A percentile compares a stretch with the other conserved stretches of the same genome.
These are phyloP conservation scores for Trididemnum nubilum DNA, from an alignment of 23 tunicate genomes.

Conservation along the genomic window DNA sequence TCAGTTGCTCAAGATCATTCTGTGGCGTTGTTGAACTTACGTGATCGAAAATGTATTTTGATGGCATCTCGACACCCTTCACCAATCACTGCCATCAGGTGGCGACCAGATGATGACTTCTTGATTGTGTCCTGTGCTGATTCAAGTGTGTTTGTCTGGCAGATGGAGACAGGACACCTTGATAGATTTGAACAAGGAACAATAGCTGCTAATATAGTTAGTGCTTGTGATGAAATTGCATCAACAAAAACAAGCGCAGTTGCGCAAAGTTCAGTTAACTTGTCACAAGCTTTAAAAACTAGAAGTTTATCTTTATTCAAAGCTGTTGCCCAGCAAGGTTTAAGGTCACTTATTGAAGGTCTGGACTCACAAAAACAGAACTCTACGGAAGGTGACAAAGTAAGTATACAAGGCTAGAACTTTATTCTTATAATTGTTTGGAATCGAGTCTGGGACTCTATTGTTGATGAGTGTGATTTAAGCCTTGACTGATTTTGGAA, in stretches of 20 bases:
- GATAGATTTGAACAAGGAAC: slow-evolving; percentile 74
- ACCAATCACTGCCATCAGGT: slow-evolving; percentile 56
- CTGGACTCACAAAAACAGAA: slow-evolving; percentile 20
- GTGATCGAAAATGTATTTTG: slow-evolving; percentile 89
- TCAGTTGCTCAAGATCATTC: slow-evolving; percentile 87
- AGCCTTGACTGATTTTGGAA: too few relatives aligned
- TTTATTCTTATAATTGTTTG: too few relatives aligned
- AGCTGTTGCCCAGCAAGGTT: slow-evolving; percentile 84
- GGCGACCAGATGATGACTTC: slow-evolving; percentile 94
- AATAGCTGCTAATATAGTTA: slow-evolving; percentile 48
- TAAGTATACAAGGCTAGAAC: background rate
- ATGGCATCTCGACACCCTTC: slow-evolving; percentile 84
- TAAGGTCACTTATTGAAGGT: slow-evolving; percentile 60
- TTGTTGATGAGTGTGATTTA: too few relatives aligned
- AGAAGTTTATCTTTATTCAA: slow-evolving; percentile 65
- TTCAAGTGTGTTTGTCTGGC: slow-evolving; percentile 85
- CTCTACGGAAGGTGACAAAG: background rate
- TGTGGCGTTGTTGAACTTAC: slow-evolving; percentile 68
- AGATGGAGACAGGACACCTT: slow-evolving; percentile 96
- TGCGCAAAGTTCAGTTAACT: slow-evolving; percentile 36
- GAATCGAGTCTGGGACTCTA: too few relatives aligned
- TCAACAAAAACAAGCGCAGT: background rate
- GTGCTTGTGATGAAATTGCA: slow-evolving; percentile 66
- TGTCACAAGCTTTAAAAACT: slow-evolving; percentile 68
- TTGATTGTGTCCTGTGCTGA: slow-evolving; percentile 68